Conservation (phyloP, 1,140 invertebrate species). For the Aporrectodea caliginosa region DNA sequence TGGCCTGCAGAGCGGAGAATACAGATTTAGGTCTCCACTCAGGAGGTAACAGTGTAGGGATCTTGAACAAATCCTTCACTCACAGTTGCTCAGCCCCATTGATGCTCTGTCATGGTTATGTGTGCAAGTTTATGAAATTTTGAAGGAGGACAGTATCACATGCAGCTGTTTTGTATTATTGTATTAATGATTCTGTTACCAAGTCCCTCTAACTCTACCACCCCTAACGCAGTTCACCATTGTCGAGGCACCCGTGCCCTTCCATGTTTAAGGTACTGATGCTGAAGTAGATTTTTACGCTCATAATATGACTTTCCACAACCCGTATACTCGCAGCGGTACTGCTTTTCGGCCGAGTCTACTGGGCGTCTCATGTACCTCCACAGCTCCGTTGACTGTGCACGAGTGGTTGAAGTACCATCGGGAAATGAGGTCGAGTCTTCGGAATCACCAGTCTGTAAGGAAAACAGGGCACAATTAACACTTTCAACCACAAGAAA, state of each 20-base stretch:
- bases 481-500: neutral
- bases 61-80: too few species aligned
- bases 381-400: constrained; percentile 1
- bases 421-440: neutral
- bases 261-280: constrained; percentile 22
- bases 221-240: neutral
- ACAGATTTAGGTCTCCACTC: too few species aligned
- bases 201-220: too few species aligned
- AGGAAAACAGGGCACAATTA: neutral
- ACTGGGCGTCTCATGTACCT: neutral
- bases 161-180: too few species aligned
- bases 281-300: constrained; percentile 17
- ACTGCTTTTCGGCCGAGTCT: neutral
- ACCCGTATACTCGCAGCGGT: neutral
- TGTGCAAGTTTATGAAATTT: too few species aligned
- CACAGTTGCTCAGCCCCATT: too few species aligned
- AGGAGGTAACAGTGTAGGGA: too few species aligned
- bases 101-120: too few species aligned
- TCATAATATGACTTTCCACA: constrained; percentile 15
- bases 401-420: neutral
- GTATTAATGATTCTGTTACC: too few species aligned
- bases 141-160: too few species aligned
- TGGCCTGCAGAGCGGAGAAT: too few species aligned
- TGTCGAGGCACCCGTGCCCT: neutral
- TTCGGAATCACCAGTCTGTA: neutral